phyloP scores from a whole-genome alignment of 2,113 vertebrate species.

The Oxyruncus cristatus region DNA sequence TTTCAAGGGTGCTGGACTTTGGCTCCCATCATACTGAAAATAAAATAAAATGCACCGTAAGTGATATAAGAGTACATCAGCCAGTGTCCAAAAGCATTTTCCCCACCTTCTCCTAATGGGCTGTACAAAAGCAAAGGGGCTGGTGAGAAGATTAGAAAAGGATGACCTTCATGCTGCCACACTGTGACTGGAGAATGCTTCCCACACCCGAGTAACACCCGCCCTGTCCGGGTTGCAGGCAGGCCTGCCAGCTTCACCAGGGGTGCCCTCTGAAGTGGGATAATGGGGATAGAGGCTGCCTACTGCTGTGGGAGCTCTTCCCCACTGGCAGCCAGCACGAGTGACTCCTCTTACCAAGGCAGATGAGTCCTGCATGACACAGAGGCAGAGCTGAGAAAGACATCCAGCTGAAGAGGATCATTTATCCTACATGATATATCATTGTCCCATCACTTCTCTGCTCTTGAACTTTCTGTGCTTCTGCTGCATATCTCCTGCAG shows the following conservation, averaged over 20 bases:
- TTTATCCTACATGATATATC: not conserved
- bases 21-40: not conserved
- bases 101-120: not conserved
- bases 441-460: not conserved
- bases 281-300: fast-evolving
- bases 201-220: not conserved
- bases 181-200: not conserved
- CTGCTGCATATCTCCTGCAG: not conserved
- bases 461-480: not conserved
- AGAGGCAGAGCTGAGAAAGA: not conserved
- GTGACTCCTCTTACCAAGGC: not conserved
- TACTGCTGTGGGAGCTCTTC: not conserved
- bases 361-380: not conserved
- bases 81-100: not conserved
- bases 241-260: not conserved
- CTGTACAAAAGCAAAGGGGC: not conserved
- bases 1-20: not conserved
- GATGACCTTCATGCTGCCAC: not conserved
- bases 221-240: fast-evolving
- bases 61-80: not conserved
- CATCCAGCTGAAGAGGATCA: not conserved
- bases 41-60: not conserved
- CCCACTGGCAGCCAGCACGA: not conserved
- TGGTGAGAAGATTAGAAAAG: not conserved
- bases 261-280: not conserved